Evolutionary conservation across 2,797 vertebrate genomes (phyloP).

Genomic region (Gouania willdenowi): DNA sequence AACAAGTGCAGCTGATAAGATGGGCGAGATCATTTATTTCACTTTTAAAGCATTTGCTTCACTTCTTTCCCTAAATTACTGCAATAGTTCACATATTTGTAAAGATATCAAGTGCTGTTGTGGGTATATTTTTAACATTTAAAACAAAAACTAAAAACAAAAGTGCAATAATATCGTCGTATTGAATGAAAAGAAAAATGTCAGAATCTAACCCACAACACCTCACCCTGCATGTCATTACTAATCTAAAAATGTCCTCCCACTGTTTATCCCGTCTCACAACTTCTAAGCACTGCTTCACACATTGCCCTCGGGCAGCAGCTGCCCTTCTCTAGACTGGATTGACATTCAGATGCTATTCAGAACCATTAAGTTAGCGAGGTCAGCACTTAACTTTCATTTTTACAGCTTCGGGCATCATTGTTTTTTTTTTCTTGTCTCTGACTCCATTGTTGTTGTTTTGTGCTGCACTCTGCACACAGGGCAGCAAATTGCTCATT

Average conservation of each 20-base stretch:
- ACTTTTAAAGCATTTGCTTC: too few species aligned
- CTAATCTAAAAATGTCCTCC: conserved; percentile 19
- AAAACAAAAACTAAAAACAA: too few species aligned
- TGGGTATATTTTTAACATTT: too few species aligned
- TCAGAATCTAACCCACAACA: too few species aligned
- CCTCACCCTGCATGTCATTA: too few species aligned
- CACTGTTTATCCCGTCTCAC: conserved; percentile 27
- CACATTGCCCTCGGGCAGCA: conserved; percentile 44
- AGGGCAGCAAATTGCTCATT: conserved; percentile 30
- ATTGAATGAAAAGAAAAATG: too few species aligned
- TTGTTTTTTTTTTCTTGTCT: background rate
- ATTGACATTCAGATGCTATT: conserved; percentile 62
- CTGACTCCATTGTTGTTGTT: conserved; percentile 29
- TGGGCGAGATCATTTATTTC: too few species aligned
- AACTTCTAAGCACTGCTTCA: conserved; percentile 40
- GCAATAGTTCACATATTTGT: too few species aligned
- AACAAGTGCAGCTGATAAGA: too few species aligned
- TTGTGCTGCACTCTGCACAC: conserved; percentile 24
- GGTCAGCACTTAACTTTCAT: conserved; percentile 67
- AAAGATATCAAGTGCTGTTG: too few species aligned
- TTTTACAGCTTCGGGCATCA: conserved; percentile 55
- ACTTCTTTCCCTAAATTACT: too few species aligned
- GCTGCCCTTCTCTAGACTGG: conserved; percentile 52
- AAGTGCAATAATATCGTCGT: too few species aligned
- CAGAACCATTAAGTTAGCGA: conserved; percentile 62